Conservation (phyloP, 2,797 vertebrate species). For the Zenarchopterus dispar region DNA sequence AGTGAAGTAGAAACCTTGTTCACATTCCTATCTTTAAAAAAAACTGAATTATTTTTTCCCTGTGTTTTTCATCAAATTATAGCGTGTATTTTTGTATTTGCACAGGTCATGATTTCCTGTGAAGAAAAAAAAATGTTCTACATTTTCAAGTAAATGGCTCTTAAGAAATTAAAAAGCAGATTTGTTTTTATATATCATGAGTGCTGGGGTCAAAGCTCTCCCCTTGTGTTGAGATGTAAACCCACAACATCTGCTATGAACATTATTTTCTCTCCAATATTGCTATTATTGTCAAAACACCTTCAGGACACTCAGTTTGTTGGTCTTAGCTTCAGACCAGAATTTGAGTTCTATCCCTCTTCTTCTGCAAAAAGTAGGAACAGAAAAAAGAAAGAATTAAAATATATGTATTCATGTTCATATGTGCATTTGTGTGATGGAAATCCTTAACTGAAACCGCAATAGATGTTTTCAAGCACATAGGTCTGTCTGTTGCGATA, state of each 20-base stretch:
- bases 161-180: too few relatives aligned
- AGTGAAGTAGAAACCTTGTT: conserved; percentile 12
- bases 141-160: too few relatives aligned
- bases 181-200: too few relatives aligned
- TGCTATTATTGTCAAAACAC: too few relatives aligned
- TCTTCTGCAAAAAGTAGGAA: conserved; percentile 6
- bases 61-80: too few relatives aligned
- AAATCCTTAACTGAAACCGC: conserved; percentile 29
- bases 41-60: too few relatives aligned
- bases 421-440: neutral
- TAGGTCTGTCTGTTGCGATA: too few relatives aligned
- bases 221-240: conserved; percentile 5
- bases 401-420: neutral
- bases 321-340: conserved; percentile 18
- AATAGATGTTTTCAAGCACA: conserved; percentile 33
- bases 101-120: too few relatives aligned
- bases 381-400: neutral
- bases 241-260: conserved; percentile 11
- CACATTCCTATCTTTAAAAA: neutral
- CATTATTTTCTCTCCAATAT: conserved; percentile 9
- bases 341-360: conserved; percentile 1
- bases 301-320: neutral
- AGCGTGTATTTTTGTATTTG: too few relatives aligned
- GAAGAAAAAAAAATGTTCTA: too few relatives aligned
- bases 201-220: neutral